Percentiles rank a stretch among this genome's conserved stretches.
Evolutionary conservation across 1,140 invertebrate genomes (phyloP).

Genomic region (Pseudoatta argentina): DNA sequence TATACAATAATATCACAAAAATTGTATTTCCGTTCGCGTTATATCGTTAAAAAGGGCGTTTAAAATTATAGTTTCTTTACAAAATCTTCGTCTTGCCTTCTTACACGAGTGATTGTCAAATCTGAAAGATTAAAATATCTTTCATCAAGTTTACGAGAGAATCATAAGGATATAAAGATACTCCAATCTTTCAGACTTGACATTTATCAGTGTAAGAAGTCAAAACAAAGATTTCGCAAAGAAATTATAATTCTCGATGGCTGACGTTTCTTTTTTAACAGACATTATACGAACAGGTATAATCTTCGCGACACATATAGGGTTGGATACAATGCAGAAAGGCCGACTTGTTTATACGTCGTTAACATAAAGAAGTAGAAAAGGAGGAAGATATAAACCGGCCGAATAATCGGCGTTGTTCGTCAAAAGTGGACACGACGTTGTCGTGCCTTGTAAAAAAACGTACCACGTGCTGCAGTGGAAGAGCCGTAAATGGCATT

Average conservation of each 20-base stretch:
- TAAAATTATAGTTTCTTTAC: too few species aligned
- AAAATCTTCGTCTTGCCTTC: too few species aligned
- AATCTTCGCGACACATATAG: slow-evolving; percentile 29
- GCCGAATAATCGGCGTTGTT: slow-evolving; percentile 63
- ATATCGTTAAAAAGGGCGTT: too few species aligned
- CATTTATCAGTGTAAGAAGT: not conserved
- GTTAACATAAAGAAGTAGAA: slow-evolving; percentile 41
- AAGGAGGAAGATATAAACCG: slow-evolving; percentile 1
- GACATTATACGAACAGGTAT: slow-evolving; percentile 15
- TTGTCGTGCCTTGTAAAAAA: slow-evolving; percentile 48
- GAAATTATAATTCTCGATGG: not conserved
- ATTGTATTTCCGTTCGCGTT: too few species aligned
- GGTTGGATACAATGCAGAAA: not conserved
- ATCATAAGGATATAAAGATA: not conserved
- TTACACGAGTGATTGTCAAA: too few species aligned
- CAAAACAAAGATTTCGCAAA: not conserved
- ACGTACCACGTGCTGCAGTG: slow-evolving; percentile 7
- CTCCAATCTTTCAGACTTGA: not conserved
- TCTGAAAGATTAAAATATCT: too few species aligned
- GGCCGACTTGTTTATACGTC: slow-evolving; percentile 41
- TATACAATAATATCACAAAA: too few species aligned
- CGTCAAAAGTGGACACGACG: slow-evolving; percentile 65
- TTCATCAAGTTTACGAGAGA: not conserved
- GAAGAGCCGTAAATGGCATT: slow-evolving; percentile 57
- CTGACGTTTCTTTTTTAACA: slow-evolving; percentile 7